Evolutionary conservation across 1,140 invertebrate genomes (phyloP).

Genomic region (Pectinophora gossypiella): DNA sequence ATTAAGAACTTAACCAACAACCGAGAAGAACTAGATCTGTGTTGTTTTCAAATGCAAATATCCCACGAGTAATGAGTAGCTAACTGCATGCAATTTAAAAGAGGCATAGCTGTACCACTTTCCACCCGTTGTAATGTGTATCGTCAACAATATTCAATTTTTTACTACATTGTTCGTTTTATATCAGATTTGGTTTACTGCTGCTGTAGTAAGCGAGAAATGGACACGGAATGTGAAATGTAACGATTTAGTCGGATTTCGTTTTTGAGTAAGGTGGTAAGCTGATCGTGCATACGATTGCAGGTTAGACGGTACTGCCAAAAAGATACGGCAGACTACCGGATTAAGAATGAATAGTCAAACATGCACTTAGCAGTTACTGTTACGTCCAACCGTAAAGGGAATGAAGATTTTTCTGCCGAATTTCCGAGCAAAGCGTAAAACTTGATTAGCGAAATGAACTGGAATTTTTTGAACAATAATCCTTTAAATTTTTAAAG

Average conservation of each 20-base stretch:
- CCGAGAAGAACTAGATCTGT: constrained; percentile 11
- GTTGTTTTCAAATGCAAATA: constrained; percentile 49
- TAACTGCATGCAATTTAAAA: constrained; percentile 61
- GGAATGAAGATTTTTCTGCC: neutral
- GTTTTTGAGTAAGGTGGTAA: neutral
- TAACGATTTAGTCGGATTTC: too few species aligned
- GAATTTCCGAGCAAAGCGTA: neutral
- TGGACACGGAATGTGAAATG: too few species aligned
- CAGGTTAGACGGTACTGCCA: constrained; percentile 40
- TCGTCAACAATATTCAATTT: too few species aligned
- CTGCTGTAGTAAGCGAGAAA: neutral
- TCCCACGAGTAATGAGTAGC: constrained; percentile 45
- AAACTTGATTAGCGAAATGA: neutral
- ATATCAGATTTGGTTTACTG: too few species aligned
- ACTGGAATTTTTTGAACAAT: constrained; percentile 19
- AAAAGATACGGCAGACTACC: constrained; percentile 50
- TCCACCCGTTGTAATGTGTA: too few species aligned
- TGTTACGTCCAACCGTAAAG: constrained; percentile 13
- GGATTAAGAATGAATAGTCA: constrained; percentile 62
- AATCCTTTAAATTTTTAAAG: constrained; percentile 8
- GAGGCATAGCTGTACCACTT: constrained; percentile 14
- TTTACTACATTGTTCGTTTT: too few species aligned
- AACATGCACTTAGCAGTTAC: constrained; percentile 45
- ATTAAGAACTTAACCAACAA: neutral
- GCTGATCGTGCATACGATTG: constrained; percentile 9